Conservation (phyloP, 2,888 invertebrate genomes). For the Hipparchia sbordonii region DNA sequence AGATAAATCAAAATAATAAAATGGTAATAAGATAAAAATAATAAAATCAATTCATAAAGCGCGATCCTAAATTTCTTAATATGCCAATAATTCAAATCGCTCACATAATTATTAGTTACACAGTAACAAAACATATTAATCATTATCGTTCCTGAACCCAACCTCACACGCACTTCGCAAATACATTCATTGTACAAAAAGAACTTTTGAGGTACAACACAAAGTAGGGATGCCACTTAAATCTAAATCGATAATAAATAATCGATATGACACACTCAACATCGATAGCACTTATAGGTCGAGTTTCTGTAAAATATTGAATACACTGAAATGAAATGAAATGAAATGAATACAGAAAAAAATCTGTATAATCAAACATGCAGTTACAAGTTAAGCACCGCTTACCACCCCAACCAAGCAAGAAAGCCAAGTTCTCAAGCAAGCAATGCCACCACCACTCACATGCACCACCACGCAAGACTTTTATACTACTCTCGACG, state of each 20-base stretch:
- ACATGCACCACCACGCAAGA: too few species aligned
- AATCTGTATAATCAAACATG: too few species aligned
- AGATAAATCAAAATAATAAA: too few species aligned
- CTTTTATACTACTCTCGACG: too few species aligned
- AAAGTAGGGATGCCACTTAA: conserved; percentile 27
- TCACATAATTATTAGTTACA: conserved; percentile 44
- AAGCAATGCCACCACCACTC: too few species aligned
- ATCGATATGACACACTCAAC: neutral
- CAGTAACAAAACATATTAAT: conserved; percentile 47
- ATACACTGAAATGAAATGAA: too few species aligned
- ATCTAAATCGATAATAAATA: conserved; percentile 7
- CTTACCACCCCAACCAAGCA: too few species aligned
- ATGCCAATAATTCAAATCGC: conserved; percentile 36
- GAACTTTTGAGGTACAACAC: conserved; percentile 23
- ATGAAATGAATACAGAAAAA: too few species aligned
- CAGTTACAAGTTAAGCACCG: too few species aligned
- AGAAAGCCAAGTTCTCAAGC: too few species aligned
- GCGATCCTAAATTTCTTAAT: conserved; percentile 38
- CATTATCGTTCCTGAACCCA: conserved; percentile 48
- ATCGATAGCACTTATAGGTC: neutral
- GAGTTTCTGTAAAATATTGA: too few species aligned
- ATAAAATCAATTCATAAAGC: conserved; percentile 35
- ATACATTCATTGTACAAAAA: conserved; percentile 41
- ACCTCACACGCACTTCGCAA: conserved; percentile 62
- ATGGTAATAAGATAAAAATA: conserved; percentile 26